Evolutionary conservation across 2,888 invertebrate genomes (phyloP), one percentile per base, ranked within the genome.

Genomic region (Nudaria mundana): DNA sequence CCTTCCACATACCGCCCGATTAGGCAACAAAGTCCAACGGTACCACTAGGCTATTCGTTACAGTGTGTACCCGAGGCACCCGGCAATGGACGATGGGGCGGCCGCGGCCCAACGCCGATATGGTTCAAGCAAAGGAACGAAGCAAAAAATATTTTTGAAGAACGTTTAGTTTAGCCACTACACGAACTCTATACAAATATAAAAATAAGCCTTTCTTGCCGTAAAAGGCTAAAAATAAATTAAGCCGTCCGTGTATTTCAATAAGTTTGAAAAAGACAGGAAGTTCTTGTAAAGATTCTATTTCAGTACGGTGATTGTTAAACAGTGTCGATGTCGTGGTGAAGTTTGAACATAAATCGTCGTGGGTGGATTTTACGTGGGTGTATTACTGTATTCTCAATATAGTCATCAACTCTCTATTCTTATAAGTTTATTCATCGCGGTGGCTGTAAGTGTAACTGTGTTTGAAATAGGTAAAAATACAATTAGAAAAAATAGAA

Each of bases 311-410:
- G n/a, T n/a, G n/a, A n/a, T n/a, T n/a, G n/a, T n/a, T n/a, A n/a
- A n/a, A n/a, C n/a, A n/a, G n/a, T n/a, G n/a, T n/a, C n/a, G n/a
- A n/a, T n/a, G n/a, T n/a, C n/a, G n/a, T n/a, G n/a, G n/a, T n/a
- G n/a, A n/a, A n/a, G n/a, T n/a, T n/a, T n/a, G n/a, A n/a, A n/a
- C n/a, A n/a, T n/a, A n/a, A n/a, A 41, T 44, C 26, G 25, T 40
- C 14, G 59, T 61, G 53, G 55, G 57, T 30, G 46, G 48, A 40
- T 28, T 22, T 28, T 38, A 48, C 29, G 64, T 63, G 49, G 64
- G 61, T 22, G 47, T 47, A 37, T 7, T 5, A 8, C 20, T 20
- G n/a, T n/a, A n/a, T 28, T 28, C 14, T 11, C 12, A 23, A 31
- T 10, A 12, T 14, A 31, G 32, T 33, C 29, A 44, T 12, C 16